phyloP scores from a whole-genome alignment of 2,113 vertebrate species.

The Otis tarda region DNA sequence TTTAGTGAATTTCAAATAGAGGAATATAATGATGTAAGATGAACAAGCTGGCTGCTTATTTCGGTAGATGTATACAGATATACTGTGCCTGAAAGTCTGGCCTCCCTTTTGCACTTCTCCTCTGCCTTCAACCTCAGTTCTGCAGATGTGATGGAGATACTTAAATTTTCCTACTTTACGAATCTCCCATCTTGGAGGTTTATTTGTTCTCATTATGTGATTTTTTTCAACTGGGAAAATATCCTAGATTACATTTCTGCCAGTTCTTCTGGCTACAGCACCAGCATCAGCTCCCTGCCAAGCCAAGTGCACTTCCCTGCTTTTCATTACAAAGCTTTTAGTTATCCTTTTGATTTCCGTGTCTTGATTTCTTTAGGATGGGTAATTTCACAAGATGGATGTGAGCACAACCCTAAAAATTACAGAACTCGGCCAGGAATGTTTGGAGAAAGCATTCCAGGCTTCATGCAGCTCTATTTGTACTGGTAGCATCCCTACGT shows the following conservation, averaged over 20 bases:
- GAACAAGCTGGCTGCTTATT: neutral
- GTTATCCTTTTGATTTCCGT: neutral
- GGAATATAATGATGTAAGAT: neutral
- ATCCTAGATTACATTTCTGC: neutral
- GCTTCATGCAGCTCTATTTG: neutral
- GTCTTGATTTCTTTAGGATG: neutral
- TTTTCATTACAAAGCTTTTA: neutral
- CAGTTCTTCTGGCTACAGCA: neutral
- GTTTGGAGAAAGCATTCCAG: neutral
- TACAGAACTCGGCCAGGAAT: neutral
- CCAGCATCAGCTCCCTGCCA: neutral
- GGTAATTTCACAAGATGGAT: neutral
- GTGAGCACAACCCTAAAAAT: neutral
- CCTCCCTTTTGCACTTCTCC: neutral
- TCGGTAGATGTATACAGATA: neutral
- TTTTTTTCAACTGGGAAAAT: neutral
- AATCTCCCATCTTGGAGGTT: neutral
- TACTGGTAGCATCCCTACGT: neutral
- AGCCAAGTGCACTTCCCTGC: fast-evolving
- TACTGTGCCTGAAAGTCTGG: neutral
- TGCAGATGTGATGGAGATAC: neutral
- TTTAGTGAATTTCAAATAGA: neutral
- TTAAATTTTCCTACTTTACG: neutral
- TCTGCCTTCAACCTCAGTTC: neutral
- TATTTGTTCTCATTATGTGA: neutral